Evolutionary conservation across 1,140 invertebrate species (phyloP).

Genomic region (Cydia fagiglandana): DNA sequence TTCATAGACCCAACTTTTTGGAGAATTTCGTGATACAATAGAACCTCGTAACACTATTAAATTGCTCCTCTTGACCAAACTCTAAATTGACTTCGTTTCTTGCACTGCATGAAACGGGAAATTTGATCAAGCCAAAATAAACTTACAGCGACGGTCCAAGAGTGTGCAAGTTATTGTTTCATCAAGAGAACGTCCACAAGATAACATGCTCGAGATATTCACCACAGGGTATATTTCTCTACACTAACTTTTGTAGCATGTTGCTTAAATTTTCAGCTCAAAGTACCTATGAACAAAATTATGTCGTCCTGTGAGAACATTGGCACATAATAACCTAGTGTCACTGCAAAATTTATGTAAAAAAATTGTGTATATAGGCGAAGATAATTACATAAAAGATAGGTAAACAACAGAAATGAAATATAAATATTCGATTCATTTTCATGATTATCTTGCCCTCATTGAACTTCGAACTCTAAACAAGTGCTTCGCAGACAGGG

Average conservation of each 20-base stretch:
- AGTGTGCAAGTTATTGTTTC: background rate
- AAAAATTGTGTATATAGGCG: too few relatives aligned
- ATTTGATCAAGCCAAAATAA: background rate
- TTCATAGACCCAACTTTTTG: too few relatives aligned
- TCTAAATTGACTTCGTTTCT: background rate
- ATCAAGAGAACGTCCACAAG: background rate
- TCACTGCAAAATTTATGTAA: too few relatives aligned
- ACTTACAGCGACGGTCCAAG: background rate
- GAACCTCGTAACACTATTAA: too few relatives aligned
- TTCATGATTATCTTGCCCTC: background rate
- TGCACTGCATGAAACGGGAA: background rate
- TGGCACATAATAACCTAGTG: background rate
- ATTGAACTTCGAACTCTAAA: background rate
- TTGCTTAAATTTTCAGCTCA: background rate
- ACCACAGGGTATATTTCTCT: background rate
- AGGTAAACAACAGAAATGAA: background rate
- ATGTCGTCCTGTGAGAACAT: too few relatives aligned
- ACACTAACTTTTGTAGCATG: background rate
- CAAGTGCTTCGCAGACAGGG: background rate
- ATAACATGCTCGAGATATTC: background rate
- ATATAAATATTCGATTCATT: background rate
- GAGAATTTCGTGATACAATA: too few relatives aligned
- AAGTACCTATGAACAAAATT: too few relatives aligned
- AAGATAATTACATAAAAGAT: too few relatives aligned
- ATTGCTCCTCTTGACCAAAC: background rate